These are phyloP conservation scores for Rhopilema esculentum DNA, from an alignment of 30 jellyfish, hydroid and myxozoan genomes.

Conservation along the genomic window DNA sequence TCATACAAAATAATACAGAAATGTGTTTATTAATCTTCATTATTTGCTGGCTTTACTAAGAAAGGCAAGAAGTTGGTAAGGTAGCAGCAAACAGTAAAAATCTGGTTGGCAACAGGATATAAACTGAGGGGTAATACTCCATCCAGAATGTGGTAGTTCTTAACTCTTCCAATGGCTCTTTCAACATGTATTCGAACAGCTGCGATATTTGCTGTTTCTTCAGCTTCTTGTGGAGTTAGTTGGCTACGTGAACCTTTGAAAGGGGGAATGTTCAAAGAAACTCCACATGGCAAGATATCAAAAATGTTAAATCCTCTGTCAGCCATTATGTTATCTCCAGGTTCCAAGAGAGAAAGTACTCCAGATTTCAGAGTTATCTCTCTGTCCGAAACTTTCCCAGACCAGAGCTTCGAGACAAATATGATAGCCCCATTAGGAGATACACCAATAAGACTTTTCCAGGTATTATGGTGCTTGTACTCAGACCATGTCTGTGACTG, in stretches of 20 bases:
- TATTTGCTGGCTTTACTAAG: background rate
- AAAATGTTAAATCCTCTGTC: constrained; percentile 61
- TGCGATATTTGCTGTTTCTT: constrained; percentile 26
- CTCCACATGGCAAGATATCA: constrained; percentile 41
- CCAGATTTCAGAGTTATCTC: constrained; percentile 42
- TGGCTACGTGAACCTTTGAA: constrained; percentile 34
- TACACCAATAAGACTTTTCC: constrained; percentile 11
- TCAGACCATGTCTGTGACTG: constrained; percentile 31
- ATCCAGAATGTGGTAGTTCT: constrained; percentile 50
- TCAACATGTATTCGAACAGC: constrained; percentile 47
- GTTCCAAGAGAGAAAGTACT: constrained; percentile 5
- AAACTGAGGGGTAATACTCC: constrained; percentile 15
- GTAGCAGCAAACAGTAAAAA: constrained; percentile 25
- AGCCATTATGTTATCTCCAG: constrained; percentile 64
- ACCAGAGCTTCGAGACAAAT: constrained; percentile 27
- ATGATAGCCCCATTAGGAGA: constrained; percentile 16
- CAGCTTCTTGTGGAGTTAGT: constrained; percentile 58
- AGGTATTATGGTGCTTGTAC: constrained; percentile 20
- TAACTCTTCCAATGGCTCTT: constrained; percentile 53
- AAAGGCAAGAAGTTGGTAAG: constrained; percentile 34
- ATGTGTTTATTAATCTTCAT: background rate
- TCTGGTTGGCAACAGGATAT: constrained; percentile 30
- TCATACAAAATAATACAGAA: background rate
- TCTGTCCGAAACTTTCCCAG: constrained; percentile 39
- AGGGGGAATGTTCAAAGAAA: constrained; percentile 52